Evolutionary conservation across 2,797 vertebrate genomes (phyloP).

Genomic region (Alcedo atthis): DNA sequence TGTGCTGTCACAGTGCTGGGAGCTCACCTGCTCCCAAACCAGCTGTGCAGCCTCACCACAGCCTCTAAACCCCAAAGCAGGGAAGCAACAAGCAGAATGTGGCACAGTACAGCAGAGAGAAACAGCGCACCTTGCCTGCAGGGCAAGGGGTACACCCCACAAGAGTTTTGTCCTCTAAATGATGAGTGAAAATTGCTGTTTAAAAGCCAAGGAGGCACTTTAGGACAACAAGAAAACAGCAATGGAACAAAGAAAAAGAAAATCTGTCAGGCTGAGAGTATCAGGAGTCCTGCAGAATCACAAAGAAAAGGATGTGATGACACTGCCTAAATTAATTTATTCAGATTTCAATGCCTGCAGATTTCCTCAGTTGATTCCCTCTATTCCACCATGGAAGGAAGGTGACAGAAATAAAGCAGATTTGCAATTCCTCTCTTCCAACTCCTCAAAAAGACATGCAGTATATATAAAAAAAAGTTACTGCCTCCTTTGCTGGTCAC

Average conservation of each 20-base stretch:
- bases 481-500: neutral
- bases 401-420: neutral
- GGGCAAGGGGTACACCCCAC: neutral
- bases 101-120: fast-evolving
- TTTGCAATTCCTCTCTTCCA: neutral
- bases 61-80: neutral
- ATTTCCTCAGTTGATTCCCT: neutral
- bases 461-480: neutral
- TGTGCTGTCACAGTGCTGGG: neutral
- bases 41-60: fast-evolving
- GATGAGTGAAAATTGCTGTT: neutral
- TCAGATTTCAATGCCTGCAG: neutral
- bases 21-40: neutral
- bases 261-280: neutral
- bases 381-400: neutral
- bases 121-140: fast-evolving
- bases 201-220: neutral
- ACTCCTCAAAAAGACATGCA: fast-evolving
- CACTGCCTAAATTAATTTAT: neutral
- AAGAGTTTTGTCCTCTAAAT: neutral
- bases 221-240: neutral
- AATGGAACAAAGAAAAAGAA: neutral
- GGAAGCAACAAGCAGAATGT: neutral
- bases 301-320: fast-evolving
- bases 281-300: neutral